These are phyloP conservation scores for Drosophila subsilvestris DNA, from an alignment of 2,888 invertebrate genomes.

Conservation along the genomic window DNA sequence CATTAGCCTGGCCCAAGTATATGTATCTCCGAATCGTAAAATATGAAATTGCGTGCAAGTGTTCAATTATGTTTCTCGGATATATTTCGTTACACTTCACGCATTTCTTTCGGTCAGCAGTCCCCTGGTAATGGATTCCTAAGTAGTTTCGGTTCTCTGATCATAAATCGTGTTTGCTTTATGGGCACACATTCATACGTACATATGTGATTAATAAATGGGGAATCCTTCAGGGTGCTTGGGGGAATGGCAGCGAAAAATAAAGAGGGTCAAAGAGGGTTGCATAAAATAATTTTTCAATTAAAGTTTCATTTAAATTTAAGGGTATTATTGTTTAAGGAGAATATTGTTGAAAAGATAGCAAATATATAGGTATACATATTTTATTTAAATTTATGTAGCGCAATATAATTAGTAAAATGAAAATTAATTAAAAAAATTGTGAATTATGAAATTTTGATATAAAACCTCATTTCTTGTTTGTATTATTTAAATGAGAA, in stretches of 20 bases:
- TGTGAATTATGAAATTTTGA: too few relatives aligned
- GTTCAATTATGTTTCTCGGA: conserved; percentile 61
- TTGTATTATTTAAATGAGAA: too few relatives aligned
- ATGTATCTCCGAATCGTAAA: conserved; percentile 68
- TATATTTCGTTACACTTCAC: conserved; percentile 75
- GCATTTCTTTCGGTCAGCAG: conserved; percentile 62
- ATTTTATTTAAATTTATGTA: too few relatives aligned
- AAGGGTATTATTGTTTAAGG: not conserved
- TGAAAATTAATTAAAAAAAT: too few relatives aligned
- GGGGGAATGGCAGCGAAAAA: not conserved
- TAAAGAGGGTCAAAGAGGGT: not conserved
- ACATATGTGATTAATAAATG: conserved; percentile 35
- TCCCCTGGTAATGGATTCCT: conserved; percentile 66
- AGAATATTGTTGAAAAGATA: not conserved
- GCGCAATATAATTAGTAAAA: too few relatives aligned
- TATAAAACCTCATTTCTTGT: too few relatives aligned
- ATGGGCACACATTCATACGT: conserved; percentile 6
- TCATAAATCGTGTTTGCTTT: conserved; percentile 33
- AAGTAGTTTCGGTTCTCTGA: conserved; percentile 63
- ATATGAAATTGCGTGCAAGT: conserved; percentile 77
- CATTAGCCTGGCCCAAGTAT: conserved; percentile 57
- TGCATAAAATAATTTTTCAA: not conserved
- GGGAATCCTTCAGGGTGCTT: not conserved
- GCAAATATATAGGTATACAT: too few relatives aligned
- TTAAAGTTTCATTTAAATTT: not conserved